Evolutionary conservation across 2,888 invertebrate genomes (phyloP).

Genomic region (Lottia gigantea): DNA sequence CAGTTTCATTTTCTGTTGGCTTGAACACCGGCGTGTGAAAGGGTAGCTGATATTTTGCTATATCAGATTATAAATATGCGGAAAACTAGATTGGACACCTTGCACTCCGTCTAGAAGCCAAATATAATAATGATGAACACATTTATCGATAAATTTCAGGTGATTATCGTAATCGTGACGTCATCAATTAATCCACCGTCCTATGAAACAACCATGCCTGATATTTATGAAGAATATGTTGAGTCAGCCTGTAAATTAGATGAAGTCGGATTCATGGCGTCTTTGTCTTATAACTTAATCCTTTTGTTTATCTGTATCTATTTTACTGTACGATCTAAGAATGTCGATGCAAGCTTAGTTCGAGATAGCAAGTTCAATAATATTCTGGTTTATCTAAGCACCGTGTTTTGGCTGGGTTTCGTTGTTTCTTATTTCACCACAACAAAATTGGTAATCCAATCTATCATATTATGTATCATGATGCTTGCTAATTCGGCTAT

Average conservation of each 20-base stretch:
- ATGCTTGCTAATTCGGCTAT: constrained; percentile 44
- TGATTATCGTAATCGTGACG: constrained; percentile 19
- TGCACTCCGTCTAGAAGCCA: no score
- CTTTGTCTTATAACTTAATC: constrained; percentile 45
- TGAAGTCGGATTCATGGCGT: constrained; percentile 34
- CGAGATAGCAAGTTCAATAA: constrained; percentile 52
- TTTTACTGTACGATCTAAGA: no score
- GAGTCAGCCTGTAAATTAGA: constrained; percentile 44
- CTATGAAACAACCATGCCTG: constrained; percentile 37
- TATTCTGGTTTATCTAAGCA: constrained; percentile 48
- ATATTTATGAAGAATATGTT: constrained; percentile 34
- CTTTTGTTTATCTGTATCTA: constrained; percentile 41
- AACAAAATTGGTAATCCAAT: constrained; percentile 15
- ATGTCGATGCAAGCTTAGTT: constrained; percentile 30
- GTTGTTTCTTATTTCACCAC: constrained; percentile 44
- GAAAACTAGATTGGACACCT: no score
- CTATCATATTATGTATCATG: constrained; percentile 41
- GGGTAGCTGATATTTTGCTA: no score
- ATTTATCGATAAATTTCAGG: no score
- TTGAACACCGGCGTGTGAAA: no score
- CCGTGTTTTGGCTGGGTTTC: constrained; percentile 51
- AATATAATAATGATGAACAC: no score
- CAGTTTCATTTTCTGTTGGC: no score
- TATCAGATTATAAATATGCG: no score
- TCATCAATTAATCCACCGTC: constrained; percentile 31